phyloP scores from a whole-genome alignment of 1,140 invertebrate species.

The Gyrodactylus bullatarudis region DNA sequence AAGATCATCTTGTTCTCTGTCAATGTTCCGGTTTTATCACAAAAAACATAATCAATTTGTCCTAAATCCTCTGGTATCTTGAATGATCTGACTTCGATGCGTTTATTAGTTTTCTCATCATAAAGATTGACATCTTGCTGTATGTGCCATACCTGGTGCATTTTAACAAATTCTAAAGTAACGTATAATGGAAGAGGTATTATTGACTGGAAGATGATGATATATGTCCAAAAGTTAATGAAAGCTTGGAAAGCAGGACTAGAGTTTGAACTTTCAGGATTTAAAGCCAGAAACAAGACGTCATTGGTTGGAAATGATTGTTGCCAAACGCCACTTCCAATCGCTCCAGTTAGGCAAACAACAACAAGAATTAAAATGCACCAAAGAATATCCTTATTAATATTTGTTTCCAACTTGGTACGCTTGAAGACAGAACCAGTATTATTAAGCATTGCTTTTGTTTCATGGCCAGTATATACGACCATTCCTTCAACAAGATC shows the following conservation, averaged over 20 bases:
- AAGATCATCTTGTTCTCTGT: constrained; percentile 95
- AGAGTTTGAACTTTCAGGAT: neutral
- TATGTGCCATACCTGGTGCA: constrained; percentile 74
- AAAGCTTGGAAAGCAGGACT: constrained; percentile 38
- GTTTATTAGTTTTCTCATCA: constrained; percentile 39
- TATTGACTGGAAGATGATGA: constrained; percentile 68
- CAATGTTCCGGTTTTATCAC: constrained; percentile 78
- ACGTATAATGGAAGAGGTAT: constrained; percentile 84
- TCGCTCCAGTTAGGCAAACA: constrained; percentile 54
- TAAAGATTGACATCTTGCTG: constrained; percentile 53
- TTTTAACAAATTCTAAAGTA: constrained; percentile 74
- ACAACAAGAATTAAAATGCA: constrained; percentile 64
- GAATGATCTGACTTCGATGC: constrained; percentile 61
- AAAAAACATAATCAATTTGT: constrained; percentile 69
- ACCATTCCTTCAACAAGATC: constrained; percentile 76
- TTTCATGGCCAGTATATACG: constrained; percentile 79
- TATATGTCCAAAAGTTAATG: constrained; percentile 63
- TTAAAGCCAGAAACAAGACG: constrained; percentile 20
- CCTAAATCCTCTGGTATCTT: constrained; percentile 88
- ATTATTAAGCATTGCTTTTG: constrained; percentile 87
- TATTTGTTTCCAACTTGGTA: constrained; percentile 52
- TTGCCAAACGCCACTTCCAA: constrained; percentile 48
- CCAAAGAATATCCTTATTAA: constrained; percentile 81
- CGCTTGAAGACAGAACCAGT: constrained; percentile 71
- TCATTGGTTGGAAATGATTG: neutral